These are phyloP conservation scores for Genyomyrus donnyi DNA, from an alignment of 2,113 vertebrate species.

Conservation along the genomic window DNA sequence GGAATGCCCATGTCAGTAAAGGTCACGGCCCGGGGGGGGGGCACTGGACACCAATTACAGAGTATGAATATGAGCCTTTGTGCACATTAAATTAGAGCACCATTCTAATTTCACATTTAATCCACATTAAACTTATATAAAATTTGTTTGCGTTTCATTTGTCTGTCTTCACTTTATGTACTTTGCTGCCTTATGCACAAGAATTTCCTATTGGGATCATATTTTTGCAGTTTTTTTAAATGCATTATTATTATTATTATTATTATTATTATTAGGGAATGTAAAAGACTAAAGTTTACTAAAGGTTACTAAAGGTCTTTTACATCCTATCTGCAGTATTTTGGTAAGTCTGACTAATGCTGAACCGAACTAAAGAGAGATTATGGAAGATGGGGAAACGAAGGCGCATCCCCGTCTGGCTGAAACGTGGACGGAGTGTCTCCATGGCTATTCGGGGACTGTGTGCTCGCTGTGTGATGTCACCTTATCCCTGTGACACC, in stretches of 20 bases:
- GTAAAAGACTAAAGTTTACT: background rate
- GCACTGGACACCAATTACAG: background rate
- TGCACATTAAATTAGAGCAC: background rate
- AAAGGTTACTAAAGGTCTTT: background rate
- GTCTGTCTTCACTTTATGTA: too few species aligned
- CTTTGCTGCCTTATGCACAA: too few species aligned
- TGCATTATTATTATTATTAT: background rate
- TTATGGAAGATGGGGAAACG: background rate
- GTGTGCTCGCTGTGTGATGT: background rate
- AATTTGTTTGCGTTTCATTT: background rate
- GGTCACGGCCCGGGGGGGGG: background rate
- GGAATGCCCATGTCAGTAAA: background rate
- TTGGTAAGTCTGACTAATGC: background rate
- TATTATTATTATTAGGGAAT: background rate
- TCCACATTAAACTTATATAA: background rate
- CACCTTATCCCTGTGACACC: background rate
- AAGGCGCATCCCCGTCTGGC: background rate
- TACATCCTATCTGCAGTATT: background rate
- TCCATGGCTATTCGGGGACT: background rate
- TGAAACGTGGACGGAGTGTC: background rate
- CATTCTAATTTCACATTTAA: background rate
- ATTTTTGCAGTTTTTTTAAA: too few species aligned
- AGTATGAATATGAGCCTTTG: background rate
- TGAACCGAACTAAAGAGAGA: background rate
- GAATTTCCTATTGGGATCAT: too few species aligned